These are phyloP conservation scores for Silurus meridionalis DNA, from an alignment of 2,113 vertebrate species.

Conservation along the genomic window DNA sequence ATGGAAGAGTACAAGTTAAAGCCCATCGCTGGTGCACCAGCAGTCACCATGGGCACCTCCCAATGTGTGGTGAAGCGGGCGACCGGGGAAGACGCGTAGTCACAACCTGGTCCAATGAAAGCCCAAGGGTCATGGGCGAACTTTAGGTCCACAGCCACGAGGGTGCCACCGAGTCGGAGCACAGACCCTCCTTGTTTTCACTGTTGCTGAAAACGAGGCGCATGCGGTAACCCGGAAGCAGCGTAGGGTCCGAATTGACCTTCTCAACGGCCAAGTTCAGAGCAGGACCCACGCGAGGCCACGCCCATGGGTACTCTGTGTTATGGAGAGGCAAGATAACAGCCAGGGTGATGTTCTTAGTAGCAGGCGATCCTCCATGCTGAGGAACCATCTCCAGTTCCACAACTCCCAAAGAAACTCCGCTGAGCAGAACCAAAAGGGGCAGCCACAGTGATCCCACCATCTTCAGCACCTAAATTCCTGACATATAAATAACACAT, in stretches of 20 bases:
- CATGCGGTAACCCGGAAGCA: slow-evolving; percentile 73
- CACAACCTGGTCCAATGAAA: slow-evolving; percentile 87
- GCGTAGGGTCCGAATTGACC: slow-evolving; percentile 70
- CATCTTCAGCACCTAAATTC: slow-evolving; percentile 31
- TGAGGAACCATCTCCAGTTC: background rate
- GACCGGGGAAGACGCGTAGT: slow-evolving; percentile 82
- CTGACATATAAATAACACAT: slow-evolving; percentile 33
- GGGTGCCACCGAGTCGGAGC: slow-evolving; percentile 84
- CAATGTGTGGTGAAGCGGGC: slow-evolving; percentile 84
- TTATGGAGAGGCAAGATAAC: slow-evolving; percentile 84
- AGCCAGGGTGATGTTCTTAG: slow-evolving; percentile 77
- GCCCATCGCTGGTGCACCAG: slow-evolving; percentile 78
- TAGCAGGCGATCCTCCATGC: background rate
- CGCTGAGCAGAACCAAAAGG: slow-evolving; percentile 45
- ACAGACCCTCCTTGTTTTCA: slow-evolving; percentile 77
- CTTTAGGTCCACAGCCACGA: slow-evolving; percentile 84
- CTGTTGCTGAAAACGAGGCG: slow-evolving; percentile 76
- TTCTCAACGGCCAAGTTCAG: slow-evolving; percentile 71
- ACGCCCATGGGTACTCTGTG: slow-evolving; percentile 88
- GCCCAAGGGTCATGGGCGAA: slow-evolving; percentile 76
- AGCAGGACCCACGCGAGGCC: slow-evolving; percentile 86
- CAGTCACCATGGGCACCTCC: slow-evolving; percentile 86
- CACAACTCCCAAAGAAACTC: slow-evolving; percentile 46
- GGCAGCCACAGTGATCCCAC: slow-evolving; percentile 42
- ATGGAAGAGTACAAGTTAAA: slow-evolving; percentile 74